A percentile compares a stretch with the other conserved stretches of the same genome.
phyloP scores from a whole-genome alignment of 2,113 vertebrate genomes.

The Oreochromis aureus region DNA sequence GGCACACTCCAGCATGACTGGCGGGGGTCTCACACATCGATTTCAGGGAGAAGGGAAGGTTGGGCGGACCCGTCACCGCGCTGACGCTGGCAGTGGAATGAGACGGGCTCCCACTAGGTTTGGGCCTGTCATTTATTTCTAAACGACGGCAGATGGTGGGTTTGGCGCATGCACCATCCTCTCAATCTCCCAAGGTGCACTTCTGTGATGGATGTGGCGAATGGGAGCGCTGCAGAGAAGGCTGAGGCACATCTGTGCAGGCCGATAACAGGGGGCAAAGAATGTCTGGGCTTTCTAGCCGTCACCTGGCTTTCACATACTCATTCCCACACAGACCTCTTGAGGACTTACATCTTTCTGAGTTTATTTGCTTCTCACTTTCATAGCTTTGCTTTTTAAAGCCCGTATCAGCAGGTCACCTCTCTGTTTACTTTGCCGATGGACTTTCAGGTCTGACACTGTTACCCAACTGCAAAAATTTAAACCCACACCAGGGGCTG shows the following conservation, averaged over 20 bases:
- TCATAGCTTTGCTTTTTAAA: slow-evolving; percentile 23
- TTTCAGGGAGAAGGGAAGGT: slow-evolving; percentile 45
- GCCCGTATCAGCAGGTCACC: slow-evolving; percentile 19
- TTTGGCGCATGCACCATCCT: slow-evolving; percentile 57
- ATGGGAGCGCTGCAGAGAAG: slow-evolving; percentile 49
- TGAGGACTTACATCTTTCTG: slow-evolving; percentile 18
- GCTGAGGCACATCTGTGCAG: slow-evolving; percentile 66
- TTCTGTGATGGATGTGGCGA: slow-evolving; percentile 70
- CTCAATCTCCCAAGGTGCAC: slow-evolving; percentile 68
- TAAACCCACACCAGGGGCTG: background rate
- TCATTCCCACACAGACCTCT: slow-evolving; percentile 38
- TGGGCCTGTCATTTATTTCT: slow-evolving; percentile 71
- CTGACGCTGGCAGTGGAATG: slow-evolving; percentile 57
- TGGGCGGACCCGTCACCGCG: slow-evolving; percentile 52
- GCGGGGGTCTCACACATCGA: slow-evolving; percentile 64
- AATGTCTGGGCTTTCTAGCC: slow-evolving; percentile 48
- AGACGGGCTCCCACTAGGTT: slow-evolving; percentile 67
- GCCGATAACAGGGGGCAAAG: slow-evolving; percentile 65
- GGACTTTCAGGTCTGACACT: slow-evolving; percentile 17
- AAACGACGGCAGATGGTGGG: slow-evolving; percentile 72
- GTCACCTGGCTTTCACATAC: slow-evolving; percentile 26
- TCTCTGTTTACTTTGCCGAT: slow-evolving; percentile 7
- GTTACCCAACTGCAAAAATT: slow-evolving; percentile 13
- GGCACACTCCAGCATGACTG: slow-evolving; percentile 54
- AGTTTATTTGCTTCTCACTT: slow-evolving; percentile 49